Evolutionary conservation across 2,888 invertebrate species (phyloP), one percentile per base, ranked within the genome.

Genomic region (Incurvaria masculella): DNA sequence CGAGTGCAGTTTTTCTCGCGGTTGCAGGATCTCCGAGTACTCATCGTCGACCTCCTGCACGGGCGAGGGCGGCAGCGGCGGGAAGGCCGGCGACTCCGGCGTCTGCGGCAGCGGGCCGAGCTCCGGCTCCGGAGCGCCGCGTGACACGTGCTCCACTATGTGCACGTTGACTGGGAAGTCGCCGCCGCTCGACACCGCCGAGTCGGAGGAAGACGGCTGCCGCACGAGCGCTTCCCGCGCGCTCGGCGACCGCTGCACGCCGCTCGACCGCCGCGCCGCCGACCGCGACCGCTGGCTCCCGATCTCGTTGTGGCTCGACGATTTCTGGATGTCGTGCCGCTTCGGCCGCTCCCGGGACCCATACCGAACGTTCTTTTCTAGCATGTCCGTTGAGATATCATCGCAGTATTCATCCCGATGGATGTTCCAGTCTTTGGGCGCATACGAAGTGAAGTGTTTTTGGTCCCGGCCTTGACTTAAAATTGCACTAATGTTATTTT

Each of bases 21-120:
- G 75, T 53, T 71, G 70, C 61, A 83, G 66, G 51, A 85, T 83
- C 72, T 88, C 88, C 21, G 86, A 84, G 59, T 87, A 87, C 59
- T 88, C 88, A 57, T 88, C 86, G 58, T 86, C 85, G 50, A 86
- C 87, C 69, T 89, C 91, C 66, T 89, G 89, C 10, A 89, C 88
- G 1, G 91, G 91, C 0, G 91, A 91, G 1, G 91, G 92, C 8
- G 92, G 92, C 51, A 92, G 69, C 33, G 90, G 90, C 18, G 90
- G 90, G 61, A 91, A 86, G 45, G 72, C 75, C 5, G 79, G 79
- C 1, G 79, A 79, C 46, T 78, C 79, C 17, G 79, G 79, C 2
- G 79, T 78, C 53, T 69, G 74, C 16, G 79, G 79, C 26, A 79
- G 56, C 3, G 79, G 79, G 1, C 79, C 79, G 64, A 74, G 65